Conservation (phyloP, 2,797 vertebrate genomes). For the Malurus leucopterus region DNA sequence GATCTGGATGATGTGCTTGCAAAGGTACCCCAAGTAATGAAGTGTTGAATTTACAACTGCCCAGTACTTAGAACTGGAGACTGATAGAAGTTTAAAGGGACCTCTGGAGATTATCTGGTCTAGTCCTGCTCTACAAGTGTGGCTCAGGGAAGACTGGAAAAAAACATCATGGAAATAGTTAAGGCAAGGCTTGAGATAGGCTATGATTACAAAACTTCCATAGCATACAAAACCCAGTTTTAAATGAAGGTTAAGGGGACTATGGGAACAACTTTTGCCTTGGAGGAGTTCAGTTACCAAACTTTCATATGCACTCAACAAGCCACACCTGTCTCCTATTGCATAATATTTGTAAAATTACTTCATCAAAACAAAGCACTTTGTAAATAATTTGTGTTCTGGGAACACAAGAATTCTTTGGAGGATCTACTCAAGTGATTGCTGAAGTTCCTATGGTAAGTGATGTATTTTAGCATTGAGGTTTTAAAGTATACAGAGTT, state of each 20-base stretch:
- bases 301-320: neutral
- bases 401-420: neutral
- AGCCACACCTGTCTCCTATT: neutral
- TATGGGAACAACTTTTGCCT: neutral
- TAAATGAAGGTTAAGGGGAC: neutral
- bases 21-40: neutral
- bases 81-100: neutral
- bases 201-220: neutral
- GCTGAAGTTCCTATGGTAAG: neutral
- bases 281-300: neutral
- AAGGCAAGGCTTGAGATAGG: neutral
- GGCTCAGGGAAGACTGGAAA: neutral
- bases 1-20: neutral
- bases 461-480: neutral
- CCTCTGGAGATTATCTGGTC: neutral
- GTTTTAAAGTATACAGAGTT: neutral
- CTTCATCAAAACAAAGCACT: neutral
- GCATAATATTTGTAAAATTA: neutral
- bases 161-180: neutral
- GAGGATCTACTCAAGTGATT: neutral
- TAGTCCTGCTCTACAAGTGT: neutral
- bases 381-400: neutral
- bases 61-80: neutral
- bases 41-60: neutral
- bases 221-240: neutral